Evolutionary conservation across 1,140 invertebrate species (phyloP).

Genomic region (Steinernema khuongi): DNA sequence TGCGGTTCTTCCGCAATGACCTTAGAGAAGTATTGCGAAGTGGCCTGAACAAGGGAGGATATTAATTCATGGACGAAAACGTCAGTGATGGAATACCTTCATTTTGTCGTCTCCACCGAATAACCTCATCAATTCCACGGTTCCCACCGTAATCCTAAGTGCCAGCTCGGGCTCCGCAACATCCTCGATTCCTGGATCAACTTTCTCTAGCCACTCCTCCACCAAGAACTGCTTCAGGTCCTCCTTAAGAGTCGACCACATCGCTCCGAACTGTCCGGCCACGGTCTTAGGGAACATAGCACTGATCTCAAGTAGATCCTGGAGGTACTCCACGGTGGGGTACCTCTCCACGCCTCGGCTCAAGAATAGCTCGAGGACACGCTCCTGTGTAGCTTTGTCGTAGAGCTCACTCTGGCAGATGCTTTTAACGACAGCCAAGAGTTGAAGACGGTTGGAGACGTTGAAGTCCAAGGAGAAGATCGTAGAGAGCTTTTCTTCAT

Average conservation of each 20-base stretch:
- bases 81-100: neutral
- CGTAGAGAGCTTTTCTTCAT: neutral
- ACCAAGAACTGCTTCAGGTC: neutral
- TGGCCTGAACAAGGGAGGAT: neutral
- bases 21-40: neutral
- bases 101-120: neutral
- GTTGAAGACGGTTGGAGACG: neutral
- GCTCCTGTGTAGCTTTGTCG: neutral
- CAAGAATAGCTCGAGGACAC: neutral
- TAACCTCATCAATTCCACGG: neutral
- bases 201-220: neutral
- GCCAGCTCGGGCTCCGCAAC: neutral
- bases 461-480: neutral
- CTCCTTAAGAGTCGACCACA: neutral
- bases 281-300: neutral
- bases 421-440: neutral
- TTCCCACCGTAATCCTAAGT: neutral
- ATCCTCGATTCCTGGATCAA: neutral
- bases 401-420: neutral
- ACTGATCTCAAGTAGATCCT: neutral
- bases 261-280: neutral
- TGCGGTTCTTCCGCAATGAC: neutral
- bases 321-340: neutral
- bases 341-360: neutral
- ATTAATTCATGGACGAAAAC: neutral